Conservation (phyloP, 2,888 invertebrate species). For the Sylvicola cinctus region DNA sequence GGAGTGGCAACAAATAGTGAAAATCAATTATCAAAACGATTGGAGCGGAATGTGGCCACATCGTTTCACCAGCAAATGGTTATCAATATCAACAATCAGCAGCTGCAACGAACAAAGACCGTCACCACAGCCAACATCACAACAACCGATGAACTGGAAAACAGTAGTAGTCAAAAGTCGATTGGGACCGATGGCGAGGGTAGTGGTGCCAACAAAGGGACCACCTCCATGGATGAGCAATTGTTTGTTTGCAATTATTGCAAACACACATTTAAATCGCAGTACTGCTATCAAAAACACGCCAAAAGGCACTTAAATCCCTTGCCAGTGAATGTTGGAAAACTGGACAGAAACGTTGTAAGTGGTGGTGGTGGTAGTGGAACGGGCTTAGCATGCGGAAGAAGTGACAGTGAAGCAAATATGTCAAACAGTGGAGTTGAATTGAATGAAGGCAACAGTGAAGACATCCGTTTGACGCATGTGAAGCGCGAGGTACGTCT, state of each 20-base stretch:
- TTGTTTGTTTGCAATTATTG: constrained; percentile 52
- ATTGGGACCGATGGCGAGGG: constrained; percentile 14
- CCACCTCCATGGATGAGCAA: constrained; percentile 16
- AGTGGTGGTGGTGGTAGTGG: constrained; percentile 3
- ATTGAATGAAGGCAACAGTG: background rate
- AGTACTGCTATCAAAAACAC: constrained; percentile 71
- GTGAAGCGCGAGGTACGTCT: constrained; percentile 37
- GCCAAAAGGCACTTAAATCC: constrained; percentile 46
- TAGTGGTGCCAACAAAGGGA: constrained; percentile 10
- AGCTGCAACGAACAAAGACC: constrained; percentile 4
- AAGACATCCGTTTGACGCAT: constrained; percentile 13
- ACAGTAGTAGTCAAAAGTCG: constrained; percentile 4
- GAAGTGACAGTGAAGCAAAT: constrained; percentile 10
- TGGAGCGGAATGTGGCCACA: constrained; percentile 19
- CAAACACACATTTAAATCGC: constrained; percentile 61
- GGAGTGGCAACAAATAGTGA: constrained; percentile 12
- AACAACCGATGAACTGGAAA: background rate
- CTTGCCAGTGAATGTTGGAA: constrained; percentile 24
- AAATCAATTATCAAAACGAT: constrained; percentile 16
- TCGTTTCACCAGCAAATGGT: constrained; percentile 27
- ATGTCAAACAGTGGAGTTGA: constrained; percentile 8
- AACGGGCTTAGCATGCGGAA: constrained; percentile 8
- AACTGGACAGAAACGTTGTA: constrained; percentile 2
- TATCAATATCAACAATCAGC: constrained; percentile 19
- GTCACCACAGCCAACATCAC: constrained; percentile 5